Percentiles rank a stretch among this genome's conserved stretches.
phyloP scores from a whole-genome alignment of 2,797 vertebrate species.

The Xiphophorus birchmanni region DNA sequence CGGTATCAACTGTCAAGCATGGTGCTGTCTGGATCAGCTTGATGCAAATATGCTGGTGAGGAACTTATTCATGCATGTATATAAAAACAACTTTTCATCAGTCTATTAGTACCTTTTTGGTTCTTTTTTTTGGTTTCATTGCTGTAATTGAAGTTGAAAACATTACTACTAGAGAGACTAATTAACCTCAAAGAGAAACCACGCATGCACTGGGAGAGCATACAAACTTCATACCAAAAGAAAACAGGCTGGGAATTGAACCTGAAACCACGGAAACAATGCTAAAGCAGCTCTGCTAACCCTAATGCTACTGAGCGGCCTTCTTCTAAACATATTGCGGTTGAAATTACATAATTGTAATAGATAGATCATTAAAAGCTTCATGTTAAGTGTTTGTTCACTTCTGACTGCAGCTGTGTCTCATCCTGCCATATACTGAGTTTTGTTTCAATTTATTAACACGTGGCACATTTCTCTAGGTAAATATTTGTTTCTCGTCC shows the following conservation, averaged over 20 bases:
- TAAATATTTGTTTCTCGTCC: neutral
- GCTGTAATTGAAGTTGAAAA: neutral
- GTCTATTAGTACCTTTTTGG: neutral
- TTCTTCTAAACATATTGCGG: no score
- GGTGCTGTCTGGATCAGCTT: neutral
- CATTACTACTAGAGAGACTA: neutral
- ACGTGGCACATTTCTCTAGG: neutral
- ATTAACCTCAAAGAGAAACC: neutral
- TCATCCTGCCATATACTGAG: neutral
- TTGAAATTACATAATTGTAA: neutral
- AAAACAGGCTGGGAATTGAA: neutral
- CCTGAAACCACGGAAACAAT: neutral
- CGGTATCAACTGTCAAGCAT: neutral
- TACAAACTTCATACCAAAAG: neutral
- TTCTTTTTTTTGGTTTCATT: neutral
- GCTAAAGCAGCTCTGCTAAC: neutral
- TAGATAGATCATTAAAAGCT: neutral
- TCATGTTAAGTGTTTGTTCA: neutral
- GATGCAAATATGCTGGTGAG: neutral
- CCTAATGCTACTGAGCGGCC: neutral
- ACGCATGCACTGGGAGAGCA: neutral
- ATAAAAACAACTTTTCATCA: neutral
- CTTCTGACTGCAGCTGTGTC: neutral
- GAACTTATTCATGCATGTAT: neutral
- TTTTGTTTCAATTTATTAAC: neutral